A percentile compares a stretch with the other conserved stretches of the same genome.
These are phyloP conservation scores for Labroides dimidiatus DNA, from an alignment of 2,797 vertebrate genomes.

Conservation along the genomic window DNA sequence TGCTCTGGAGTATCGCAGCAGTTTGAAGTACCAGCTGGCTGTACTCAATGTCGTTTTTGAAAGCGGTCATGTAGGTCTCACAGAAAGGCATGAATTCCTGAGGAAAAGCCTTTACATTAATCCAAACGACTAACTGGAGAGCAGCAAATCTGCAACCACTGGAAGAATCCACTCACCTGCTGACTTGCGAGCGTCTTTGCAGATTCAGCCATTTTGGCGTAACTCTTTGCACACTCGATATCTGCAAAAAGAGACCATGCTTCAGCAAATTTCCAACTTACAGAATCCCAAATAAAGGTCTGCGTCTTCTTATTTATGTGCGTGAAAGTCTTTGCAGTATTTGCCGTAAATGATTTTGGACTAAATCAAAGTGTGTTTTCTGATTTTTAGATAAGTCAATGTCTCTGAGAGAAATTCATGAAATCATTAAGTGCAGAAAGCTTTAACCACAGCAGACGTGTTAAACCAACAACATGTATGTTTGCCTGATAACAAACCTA, in stretches of 20 bases:
- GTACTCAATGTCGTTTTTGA: constrained; percentile 93
- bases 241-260: constrained; percentile 81
- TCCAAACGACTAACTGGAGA: fast-evolving
- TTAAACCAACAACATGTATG: constrained; percentile 49
- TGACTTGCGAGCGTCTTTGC: constrained; percentile 90
- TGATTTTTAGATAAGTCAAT: too few relatives aligned
- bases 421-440: constrained; percentile 17
- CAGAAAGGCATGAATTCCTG: constrained; percentile 97
- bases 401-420: not conserved
- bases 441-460: constrained; percentile 21
- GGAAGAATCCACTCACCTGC: constrained; percentile 83
- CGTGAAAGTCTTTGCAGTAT: too few relatives aligned
- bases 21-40: constrained; percentile 93
- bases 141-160: not conserved
- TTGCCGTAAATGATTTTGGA: too few relatives aligned
- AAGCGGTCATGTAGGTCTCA: constrained; percentile 91
- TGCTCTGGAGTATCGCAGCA: constrained; percentile 90
- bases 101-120: not conserved
- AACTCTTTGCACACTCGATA: constrained; percentile 93
- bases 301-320: too few relatives aligned
- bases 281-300: too few relatives aligned
- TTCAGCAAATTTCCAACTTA: too few relatives aligned
- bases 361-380: too few relatives aligned
- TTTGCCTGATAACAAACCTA: constrained; percentile 37
- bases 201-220: constrained; percentile 95